A percentile compares a stretch with the other conserved stretches of the same genome.
Evolutionary conservation across 2,113 vertebrate species (phyloP).

Genomic region (Hipposideros armiger): DNA sequence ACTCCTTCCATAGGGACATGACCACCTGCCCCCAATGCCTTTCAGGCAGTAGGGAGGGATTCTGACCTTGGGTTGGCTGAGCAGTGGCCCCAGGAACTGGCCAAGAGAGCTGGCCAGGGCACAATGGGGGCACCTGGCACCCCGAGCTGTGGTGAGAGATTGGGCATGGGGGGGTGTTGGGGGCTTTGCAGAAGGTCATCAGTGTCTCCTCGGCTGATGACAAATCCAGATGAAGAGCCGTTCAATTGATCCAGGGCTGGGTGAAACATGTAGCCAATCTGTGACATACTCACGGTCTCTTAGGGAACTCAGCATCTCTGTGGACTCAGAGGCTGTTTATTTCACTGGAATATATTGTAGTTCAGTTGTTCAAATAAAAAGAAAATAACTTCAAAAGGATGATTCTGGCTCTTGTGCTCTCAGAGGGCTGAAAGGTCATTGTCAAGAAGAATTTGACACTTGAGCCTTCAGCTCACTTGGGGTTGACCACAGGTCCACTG

Average conservation of each 20-base stretch:
- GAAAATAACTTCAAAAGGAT: neutral
- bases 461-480: neutral
- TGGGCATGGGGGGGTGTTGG: accelerated
- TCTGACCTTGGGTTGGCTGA: neutral
- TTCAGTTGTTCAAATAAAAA: neutral
- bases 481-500: neutral
- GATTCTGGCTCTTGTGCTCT: neutral
- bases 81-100: too few species aligned
- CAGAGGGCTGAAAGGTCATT: neutral
- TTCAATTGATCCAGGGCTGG: neutral
- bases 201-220: neutral
- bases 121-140: neutral
- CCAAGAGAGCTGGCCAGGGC: too few species aligned
- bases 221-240: accelerated
- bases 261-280: accelerated
- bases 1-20: neutral
- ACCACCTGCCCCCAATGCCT: too few species aligned
- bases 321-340: neutral
- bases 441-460: neutral
- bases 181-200: neutral
- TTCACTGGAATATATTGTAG: neutral
- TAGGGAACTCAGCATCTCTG: neutral
- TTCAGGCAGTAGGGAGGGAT: too few species aligned
- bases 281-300: neutral
- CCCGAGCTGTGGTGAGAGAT: neutral